Conservation (phyloP, 1,140 invertebrate genomes). For the Pristionchus pacificus region DNA sequence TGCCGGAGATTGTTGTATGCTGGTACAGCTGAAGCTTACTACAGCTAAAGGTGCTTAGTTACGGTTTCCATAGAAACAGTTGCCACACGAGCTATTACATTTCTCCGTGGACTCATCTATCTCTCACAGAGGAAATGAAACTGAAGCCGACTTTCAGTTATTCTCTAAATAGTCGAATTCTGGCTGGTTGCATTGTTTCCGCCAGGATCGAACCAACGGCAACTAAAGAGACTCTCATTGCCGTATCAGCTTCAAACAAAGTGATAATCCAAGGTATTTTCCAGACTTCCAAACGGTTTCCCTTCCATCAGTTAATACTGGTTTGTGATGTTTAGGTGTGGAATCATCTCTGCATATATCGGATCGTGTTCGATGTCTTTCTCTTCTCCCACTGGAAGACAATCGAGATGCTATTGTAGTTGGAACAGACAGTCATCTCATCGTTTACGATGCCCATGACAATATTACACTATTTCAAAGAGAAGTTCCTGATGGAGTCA, state of each 20-base stretch:
- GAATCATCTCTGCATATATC: not conserved
- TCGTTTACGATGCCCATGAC: constrained; percentile 22
- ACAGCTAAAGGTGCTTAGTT: too few species aligned
- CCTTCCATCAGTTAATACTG: not conserved
- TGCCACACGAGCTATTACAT: too few species aligned
- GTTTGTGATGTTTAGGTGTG: not conserved
- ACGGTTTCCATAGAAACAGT: too few species aligned
- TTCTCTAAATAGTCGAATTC: not conserved
- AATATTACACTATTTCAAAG: constrained; percentile 28
- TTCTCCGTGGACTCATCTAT: too few species aligned
- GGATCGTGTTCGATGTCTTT: not conserved
- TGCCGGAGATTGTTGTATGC: too few species aligned
- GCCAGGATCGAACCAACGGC: not conserved
- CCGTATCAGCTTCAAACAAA: not conserved
- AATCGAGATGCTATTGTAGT: constrained; percentile 17
- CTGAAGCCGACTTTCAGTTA: not conserved
- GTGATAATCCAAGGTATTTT: not conserved
- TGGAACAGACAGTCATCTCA: constrained; percentile 24
- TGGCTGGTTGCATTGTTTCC: not conserved
- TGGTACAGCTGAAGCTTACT: too few species aligned
- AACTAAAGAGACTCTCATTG: not conserved
- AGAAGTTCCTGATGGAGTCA: constrained; percentile 31
- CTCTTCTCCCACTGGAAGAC: not conserved
- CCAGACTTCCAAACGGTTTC: too few species aligned
- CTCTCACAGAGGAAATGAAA: not conserved